Base-by-base conservation (phyloP, 2,888 invertebrate genomes). In the Asteroscopus sphinx region DNA sequence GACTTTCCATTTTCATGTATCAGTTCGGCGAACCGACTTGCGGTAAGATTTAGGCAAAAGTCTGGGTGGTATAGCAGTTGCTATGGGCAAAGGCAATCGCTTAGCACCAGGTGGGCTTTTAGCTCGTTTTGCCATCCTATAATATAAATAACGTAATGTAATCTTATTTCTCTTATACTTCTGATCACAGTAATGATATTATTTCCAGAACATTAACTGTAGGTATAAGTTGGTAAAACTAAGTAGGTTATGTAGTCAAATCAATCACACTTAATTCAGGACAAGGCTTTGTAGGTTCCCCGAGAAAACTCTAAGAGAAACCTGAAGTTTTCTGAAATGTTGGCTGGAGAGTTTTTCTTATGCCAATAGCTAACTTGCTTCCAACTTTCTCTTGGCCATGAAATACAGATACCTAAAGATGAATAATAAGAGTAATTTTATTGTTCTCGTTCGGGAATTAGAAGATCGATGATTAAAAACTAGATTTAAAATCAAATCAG, bases 231-330 rank as follows among this genome's bases (percentile, higher is more conserved):
- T 16, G n/a, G 11, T 12, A 1, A 11, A 30, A 11, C 9, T 5
- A 15, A 26, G 8, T 40, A 28, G 26, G 40, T 11, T 13, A 16
- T 41, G 28, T 41, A 41, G 16, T 11, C 42, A 42, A 41, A 42
- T 42, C 42, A 42, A 42, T 42, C 42, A n/a, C 15, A 28, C 28
- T 42, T 30, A 42, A 30, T 41, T 11, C 9, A 16, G 15, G 6
- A 30, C 9, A 11, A 15, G 15, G 2, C 8, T 1, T 1, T 1
- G 3, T 41, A 7, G 42, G n/a, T 30, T 7, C 6, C 30, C 7
- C 3, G n/a, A 3, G 16, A n/a, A 41, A 16, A 16, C 11, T 28
- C 41, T 30, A 9, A 13, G 8, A 30, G 15, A 41, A 9, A 15
- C 7, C 6, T 16, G 3, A 41, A 42, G 30, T 42, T 42, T 41